phyloP scores from a whole-genome alignment of 2,797 vertebrate species.

The Coregonus suidteri region DNA sequence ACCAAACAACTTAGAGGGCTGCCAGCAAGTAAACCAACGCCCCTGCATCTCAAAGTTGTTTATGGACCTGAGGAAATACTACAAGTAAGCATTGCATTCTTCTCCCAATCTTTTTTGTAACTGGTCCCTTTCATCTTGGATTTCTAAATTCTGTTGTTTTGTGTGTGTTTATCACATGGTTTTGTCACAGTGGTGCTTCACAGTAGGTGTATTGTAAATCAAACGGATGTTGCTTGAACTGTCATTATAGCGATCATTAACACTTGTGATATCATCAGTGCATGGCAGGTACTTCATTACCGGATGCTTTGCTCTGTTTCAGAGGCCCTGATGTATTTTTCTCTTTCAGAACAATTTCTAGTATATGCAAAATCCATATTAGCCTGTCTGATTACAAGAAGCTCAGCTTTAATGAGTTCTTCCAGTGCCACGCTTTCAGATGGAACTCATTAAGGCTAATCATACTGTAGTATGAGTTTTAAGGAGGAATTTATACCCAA shows the following conservation, averaged over 20 bases:
- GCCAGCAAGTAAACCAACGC: constrained; percentile 66
- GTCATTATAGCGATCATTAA: constrained; percentile 81
- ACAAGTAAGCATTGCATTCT: constrained; percentile 64
- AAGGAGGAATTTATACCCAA: constrained; percentile 66
- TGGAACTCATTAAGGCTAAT: constrained; percentile 78
- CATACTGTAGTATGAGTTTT: constrained; percentile 75
- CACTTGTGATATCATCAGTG: constrained; percentile 77
- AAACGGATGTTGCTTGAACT: constrained; percentile 74
- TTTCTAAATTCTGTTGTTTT: constrained; percentile 56
- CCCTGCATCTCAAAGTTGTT: constrained; percentile 68
- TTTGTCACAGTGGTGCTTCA: constrained; percentile 67
- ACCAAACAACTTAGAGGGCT: constrained; percentile 79
- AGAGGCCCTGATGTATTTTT: constrained; percentile 70
- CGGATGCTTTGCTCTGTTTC: constrained; percentile 69
- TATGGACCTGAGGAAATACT: constrained; percentile 58
- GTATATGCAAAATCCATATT: constrained; percentile 76
- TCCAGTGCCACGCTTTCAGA: constrained; percentile 71
- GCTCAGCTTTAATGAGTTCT: constrained; percentile 76
- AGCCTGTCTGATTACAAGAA: constrained; percentile 77
- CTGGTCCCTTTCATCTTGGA: constrained; percentile 55
- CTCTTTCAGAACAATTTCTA: constrained; percentile 72
- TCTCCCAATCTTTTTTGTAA: constrained; percentile 41
- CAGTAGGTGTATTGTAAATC: constrained; percentile 74
- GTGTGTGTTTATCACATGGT: constrained; percentile 61
- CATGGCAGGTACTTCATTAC: constrained; percentile 79